These are phyloP conservation scores for Acomys russatus DNA, from an alignment of 2,797 vertebrate genomes.

Conservation along the genomic window DNA sequence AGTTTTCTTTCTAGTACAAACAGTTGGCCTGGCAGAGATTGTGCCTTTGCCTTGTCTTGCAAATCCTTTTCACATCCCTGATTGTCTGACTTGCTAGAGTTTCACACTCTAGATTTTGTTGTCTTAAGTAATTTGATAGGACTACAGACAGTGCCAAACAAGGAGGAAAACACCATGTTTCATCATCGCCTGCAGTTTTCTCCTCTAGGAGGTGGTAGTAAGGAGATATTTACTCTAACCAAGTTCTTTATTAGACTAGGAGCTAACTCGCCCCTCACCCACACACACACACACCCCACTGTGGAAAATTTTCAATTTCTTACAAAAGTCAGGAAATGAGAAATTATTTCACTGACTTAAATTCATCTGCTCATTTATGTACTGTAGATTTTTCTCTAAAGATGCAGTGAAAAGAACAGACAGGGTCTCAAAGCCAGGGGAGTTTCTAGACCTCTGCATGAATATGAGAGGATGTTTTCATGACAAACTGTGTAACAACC, in stretches of 20 bases:
- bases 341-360: conserved; percentile 46
- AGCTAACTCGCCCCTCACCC: too few relatives aligned
- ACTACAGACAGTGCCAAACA: neutral
- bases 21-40: neutral
- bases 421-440: conserved; percentile 45
- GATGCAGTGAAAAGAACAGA: conserved; percentile 27
- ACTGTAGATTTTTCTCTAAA: conserved; percentile 12
- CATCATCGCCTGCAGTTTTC: neutral
- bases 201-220: neutral
- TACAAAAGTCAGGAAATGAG: conserved; percentile 48
- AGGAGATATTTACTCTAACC: neutral
- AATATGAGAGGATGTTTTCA: neutral
- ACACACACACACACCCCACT: neutral
- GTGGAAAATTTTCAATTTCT: conserved; percentile 5
- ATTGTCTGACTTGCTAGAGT: conserved; percentile 33
- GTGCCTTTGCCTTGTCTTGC: neutral
- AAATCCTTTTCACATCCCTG: neutral
- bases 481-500: conserved; percentile 8
- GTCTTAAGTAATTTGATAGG: neutral
- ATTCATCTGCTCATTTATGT: conserved; percentile 5
- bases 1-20: neutral
- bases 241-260: too few relatives aligned
- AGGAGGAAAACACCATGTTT: neutral
- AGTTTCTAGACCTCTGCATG: conserved; percentile 49
- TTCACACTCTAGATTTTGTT: neutral